Evolutionary conservation across 2,888 invertebrate species (phyloP).

Genomic region (Cyaniris semiargus): DNA sequence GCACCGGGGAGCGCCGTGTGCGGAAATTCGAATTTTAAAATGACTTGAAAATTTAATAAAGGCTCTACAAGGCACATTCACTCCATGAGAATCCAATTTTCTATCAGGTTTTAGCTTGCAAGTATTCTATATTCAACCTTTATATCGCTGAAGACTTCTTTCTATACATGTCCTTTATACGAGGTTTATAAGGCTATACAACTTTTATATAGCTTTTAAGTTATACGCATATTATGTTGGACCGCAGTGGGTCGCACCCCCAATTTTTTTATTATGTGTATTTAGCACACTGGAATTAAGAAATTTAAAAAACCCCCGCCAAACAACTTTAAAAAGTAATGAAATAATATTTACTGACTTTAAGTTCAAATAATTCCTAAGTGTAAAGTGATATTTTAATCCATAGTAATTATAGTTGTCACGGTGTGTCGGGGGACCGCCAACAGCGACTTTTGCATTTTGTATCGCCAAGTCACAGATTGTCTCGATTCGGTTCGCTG

Average conservation of each 20-base stretch:
- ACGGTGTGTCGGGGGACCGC: no score
- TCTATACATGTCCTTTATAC: not conserved
- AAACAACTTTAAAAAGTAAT: no score
- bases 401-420: no score
- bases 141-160: not conserved
- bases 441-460: no score
- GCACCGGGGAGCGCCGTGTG: constrained; percentile 21
- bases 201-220: not conserved
- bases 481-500: no score
- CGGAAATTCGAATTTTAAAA: constrained; percentile 36
- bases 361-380: no score
- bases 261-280: no score
- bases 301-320: no score
- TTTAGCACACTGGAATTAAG: no score
- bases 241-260: not conserved
- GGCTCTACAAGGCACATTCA: constrained; percentile 44
- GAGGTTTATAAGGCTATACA: not conserved
- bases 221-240: not conserved
- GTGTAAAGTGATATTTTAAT: no score
- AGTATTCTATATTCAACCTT: constrained; percentile 10
- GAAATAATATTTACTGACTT: no score
- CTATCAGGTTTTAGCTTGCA: constrained; percentile 49
- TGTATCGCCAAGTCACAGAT: no score
- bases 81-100: constrained; percentile 48
- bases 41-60: constrained; percentile 45